A percentile compares a stretch with the other conserved stretches of the same genome.
Conservation (phyloP, 2,797 vertebrate genomes). For the Rhodeus uyekii region DNA sequence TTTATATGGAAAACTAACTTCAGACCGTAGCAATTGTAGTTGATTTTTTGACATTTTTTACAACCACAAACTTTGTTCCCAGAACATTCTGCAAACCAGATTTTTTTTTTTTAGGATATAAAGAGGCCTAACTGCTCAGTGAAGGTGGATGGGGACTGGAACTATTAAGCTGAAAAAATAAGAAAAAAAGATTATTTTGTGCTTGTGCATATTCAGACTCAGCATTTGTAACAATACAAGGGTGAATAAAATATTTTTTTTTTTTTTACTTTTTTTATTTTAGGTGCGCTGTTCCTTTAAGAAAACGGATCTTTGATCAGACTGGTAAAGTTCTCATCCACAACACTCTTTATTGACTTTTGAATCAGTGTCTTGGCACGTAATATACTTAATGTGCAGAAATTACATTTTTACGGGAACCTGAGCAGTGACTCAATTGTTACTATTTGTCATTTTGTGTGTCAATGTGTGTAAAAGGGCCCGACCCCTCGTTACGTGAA, state of each 20-base stretch:
- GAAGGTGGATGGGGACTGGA: no score
- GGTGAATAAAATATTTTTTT: background rate
- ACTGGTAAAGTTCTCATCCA: background rate
- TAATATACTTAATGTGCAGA: background rate
- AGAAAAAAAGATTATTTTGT: no score
- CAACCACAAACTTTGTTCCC: no score
- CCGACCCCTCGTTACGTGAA: background rate
- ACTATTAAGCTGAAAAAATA: no score
- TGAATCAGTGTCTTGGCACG: background rate
- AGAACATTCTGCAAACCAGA: no score
- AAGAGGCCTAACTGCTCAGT: no score
- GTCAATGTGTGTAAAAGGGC: background rate
- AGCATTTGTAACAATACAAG: background rate
- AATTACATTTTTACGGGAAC: background rate
- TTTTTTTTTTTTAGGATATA: no score
- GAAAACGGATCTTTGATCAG: conserved; percentile 1
- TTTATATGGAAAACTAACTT: no score
- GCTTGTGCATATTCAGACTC: no score
- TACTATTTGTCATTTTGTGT: background rate
- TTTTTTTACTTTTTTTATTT: background rate
- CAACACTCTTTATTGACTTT: background rate
- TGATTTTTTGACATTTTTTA: no score
- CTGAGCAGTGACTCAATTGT: background rate
- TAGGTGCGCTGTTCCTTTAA: background rate
- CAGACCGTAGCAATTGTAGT: no score